Conservation (phyloP, 2,888 invertebrate genomes). For the Galerucella calmariensis region DNA sequence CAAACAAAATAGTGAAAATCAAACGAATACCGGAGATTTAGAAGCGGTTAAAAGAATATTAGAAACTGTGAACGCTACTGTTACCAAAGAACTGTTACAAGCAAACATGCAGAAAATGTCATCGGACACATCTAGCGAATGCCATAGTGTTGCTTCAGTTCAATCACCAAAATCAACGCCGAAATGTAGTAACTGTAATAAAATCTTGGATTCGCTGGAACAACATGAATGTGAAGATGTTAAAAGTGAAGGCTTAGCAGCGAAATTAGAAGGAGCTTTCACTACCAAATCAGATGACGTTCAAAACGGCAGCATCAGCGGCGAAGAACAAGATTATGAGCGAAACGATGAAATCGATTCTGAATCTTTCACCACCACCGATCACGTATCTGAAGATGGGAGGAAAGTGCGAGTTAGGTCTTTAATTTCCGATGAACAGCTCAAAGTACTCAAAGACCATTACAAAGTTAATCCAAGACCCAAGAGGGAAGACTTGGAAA, state of each 20-base stretch:
- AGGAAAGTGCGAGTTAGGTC: constrained; percentile 92
- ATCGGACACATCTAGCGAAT: constrained; percentile 68
- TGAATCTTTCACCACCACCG: constrained; percentile 67
- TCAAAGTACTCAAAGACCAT: constrained; percentile 87
- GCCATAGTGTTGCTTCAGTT: constrained; percentile 59
- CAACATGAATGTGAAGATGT: constrained; percentile 79
- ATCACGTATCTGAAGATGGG: constrained; percentile 68
- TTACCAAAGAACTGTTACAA: constrained; percentile 79
- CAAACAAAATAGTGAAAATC: constrained; percentile 60
- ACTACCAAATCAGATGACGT: constrained; percentile 68
- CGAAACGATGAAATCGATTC: constrained; percentile 66
- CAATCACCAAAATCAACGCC: constrained; percentile 62
- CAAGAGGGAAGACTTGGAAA: constrained; percentile 90
- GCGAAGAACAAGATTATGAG: constrained; percentile 66
- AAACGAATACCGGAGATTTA: constrained; percentile 67
- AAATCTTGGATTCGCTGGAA: constrained; percentile 71
- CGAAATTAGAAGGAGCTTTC: constrained; percentile 78
- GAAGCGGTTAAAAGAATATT: constrained; percentile 77
- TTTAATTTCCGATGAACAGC: constrained; percentile 93
- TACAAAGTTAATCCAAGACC: constrained; percentile 93
- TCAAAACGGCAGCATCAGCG: constrained; percentile 63
- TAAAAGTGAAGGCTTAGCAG: constrained; percentile 80
- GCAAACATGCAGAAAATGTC: constrained; percentile 76
- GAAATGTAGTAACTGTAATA: constrained; percentile 71
- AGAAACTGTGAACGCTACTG: constrained; percentile 80